Evolutionary conservation across 2,113 vertebrate species (phyloP).

Genomic region (Myodes glareolus): DNA sequence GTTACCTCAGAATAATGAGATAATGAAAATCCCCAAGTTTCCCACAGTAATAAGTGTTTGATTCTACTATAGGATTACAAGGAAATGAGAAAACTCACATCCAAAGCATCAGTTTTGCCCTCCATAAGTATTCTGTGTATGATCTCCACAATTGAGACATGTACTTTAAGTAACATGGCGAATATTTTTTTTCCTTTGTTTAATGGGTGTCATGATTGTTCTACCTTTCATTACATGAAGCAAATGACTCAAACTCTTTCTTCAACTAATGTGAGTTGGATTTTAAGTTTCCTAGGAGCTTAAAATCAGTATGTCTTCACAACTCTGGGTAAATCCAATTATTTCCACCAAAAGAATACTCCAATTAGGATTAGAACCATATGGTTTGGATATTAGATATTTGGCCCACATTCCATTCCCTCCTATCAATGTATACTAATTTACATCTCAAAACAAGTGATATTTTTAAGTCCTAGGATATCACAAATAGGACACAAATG

Average conservation of each 20-base stretch:
- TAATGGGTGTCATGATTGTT: neutral
- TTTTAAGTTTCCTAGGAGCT: slow-evolving; percentile 56
- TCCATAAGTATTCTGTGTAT: neutral
- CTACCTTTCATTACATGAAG: neutral
- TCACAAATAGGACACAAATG: slow-evolving; percentile 57
- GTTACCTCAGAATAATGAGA: neutral
- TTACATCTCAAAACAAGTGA: slow-evolving; percentile 75
- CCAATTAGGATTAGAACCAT: slow-evolving; percentile 72
- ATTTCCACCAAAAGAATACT: slow-evolving; percentile 70
- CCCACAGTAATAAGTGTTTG: neutral
- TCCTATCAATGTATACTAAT: slow-evolving; percentile 64
- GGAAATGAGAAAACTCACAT: neutral
- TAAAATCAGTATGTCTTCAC: slow-evolving; percentile 23
- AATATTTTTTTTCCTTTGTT: neutral
- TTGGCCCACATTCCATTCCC: slow-evolving; percentile 59
- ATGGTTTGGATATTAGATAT: slow-evolving; percentile 73
- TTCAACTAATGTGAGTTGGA: slow-evolving; percentile 38
- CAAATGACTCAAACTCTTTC: neutral
- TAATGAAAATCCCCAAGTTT: neutral
- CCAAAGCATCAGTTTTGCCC: neutral
- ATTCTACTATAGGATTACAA: neutral
- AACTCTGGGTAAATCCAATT: slow-evolving; percentile 74
- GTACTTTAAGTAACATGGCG: neutral
- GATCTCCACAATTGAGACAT: neutral
- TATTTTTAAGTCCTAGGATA: slow-evolving; percentile 76